Base-by-base conservation (phyloP, 2,113 vertebrate species). In the Cheilinus undulatus region DNA sequence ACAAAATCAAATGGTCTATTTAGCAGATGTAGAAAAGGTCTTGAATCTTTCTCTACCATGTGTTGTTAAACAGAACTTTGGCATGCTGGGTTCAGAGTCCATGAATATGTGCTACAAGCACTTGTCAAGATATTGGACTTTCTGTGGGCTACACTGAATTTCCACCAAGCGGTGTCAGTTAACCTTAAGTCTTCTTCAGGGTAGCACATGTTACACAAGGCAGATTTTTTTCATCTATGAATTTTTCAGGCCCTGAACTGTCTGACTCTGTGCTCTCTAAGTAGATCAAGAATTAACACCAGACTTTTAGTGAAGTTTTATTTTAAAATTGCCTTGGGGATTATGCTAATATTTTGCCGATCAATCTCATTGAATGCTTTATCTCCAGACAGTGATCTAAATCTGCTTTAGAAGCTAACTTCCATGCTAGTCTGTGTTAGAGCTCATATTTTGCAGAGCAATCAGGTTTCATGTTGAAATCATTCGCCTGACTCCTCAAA, bases 191-290 rank as follows among this genome's bases (percentile, higher is more conserved):
- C 38, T 17, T 61, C 46, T 68, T 75, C 48, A 56, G 40, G 46
- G 10, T 59, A 40, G n/a, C 49, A 40, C 8, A 1, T 66, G 46
- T 66, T 68, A 34, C 46, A 78, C 54, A 72, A 76, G 26, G 54
- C 19, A 38, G 20, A 82, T 5, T 68, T 51, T 22, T 58, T 52
- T 42, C 48, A 12, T 40, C 5, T 45, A 32, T 85, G 48, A 71
- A 85, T 71, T 78, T 78, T 78, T 68, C 46, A 79, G 50, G 54
- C 1, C 6, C 6, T 62, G 57, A 76, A 76, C 76, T 78, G 23
- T 61, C 30, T 52, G 76, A 61, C 67, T 51, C 24, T 27, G 52
- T 40, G 22, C 58, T 38, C 46, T 64, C 50, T 24, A 51, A 74
- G 48, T 17, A 46, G 50, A 79, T 57, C 34, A 70, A 60, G 20